A percentile compares a stretch with the other conserved stretches of the same genome.
Conservation (phyloP, 2,888 invertebrate genomes). For the Steinernema carpocapsae region DNA sequence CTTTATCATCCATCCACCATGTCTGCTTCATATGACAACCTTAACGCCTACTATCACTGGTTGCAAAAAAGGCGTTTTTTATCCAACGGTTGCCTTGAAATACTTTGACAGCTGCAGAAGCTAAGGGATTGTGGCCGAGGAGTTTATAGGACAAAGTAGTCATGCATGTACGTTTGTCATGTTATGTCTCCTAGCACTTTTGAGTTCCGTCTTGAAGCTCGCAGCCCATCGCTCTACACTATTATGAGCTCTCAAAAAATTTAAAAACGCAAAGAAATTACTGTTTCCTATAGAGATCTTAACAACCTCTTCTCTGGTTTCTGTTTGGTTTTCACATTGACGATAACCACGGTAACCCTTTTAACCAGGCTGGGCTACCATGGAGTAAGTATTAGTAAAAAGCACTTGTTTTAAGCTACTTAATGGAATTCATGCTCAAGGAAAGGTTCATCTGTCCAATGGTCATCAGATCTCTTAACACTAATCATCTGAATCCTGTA, state of each 20-base stretch:
- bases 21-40: not conserved
- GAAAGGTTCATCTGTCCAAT: not conserved
- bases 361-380: not conserved
- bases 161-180: slow-evolving; percentile 11
- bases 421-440: slow-evolving; percentile 3
- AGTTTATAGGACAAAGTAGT: not conserved
- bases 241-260: not conserved
- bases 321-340: slow-evolving; percentile 15
- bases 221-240: not conserved
- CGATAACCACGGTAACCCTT: slow-evolving; percentile 1
- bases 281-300: not conserved
- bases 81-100: not conserved
- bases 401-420: not conserved
- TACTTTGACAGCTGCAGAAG: not conserved
- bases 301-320: slow-evolving; percentile 15
- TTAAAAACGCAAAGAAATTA: not conserved
- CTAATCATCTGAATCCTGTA: slow-evolving; percentile 8
- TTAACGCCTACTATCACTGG: not conserved
- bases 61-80: not conserved
- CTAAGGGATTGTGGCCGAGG: not conserved
- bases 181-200: not conserved
- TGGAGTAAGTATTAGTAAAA: slow-evolving; percentile 19
- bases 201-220: not conserved
- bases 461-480: not conserved
- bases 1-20: not conserved